Percentiles rank a stretch among this genome's conserved stretches.
Evolutionary conservation across 2,113 vertebrate species (phyloP).

Genomic region (Carassius auratus): DNA sequence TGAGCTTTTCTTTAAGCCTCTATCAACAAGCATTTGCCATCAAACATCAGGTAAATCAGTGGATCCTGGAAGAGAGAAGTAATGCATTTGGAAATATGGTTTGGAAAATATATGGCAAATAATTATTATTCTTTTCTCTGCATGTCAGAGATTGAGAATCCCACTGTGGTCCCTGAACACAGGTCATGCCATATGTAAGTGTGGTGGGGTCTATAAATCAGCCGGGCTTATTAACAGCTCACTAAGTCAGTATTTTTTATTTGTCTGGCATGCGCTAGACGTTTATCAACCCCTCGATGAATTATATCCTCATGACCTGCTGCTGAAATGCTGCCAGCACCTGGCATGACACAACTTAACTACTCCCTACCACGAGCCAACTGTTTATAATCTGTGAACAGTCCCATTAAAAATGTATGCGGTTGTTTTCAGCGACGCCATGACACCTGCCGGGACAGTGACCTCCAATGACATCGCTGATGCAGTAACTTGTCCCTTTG

Average conservation of each 20-base stretch:
- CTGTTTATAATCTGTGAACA: neutral
- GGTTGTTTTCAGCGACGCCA: neutral
- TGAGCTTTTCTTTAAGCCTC: neutral
- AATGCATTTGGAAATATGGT: neutral
- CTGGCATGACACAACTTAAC: slow-evolving; percentile 60
- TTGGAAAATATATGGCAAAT: neutral
- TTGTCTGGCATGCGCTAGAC: neutral
- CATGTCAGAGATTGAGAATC: slow-evolving; percentile 58
- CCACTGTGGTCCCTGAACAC: slow-evolving; percentile 51
- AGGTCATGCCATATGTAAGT: slow-evolving; percentile 35
- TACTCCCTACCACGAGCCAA: neutral
- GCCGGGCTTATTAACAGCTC: slow-evolving; percentile 56
- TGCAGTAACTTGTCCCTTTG: slow-evolving; percentile 29
- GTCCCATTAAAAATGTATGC: slow-evolving; percentile 54
- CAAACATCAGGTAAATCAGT: neutral
- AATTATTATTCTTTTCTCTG: slow-evolving; percentile 2
- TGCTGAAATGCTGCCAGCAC: slow-evolving; percentile 42
- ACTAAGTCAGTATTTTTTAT: slow-evolving; percentile 53
- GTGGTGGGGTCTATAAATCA: slow-evolving; percentile 59
- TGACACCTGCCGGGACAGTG: neutral
- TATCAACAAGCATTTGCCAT: neutral
- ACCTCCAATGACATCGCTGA: slow-evolving; percentile 25
- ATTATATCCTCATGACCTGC: slow-evolving; percentile 50
- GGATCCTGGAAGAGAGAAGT: neutral
- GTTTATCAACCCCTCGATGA: slow-evolving; percentile 56